Conservation (phyloP, 2,113 vertebrate species). For the Heteronetta atricapilla region DNA sequence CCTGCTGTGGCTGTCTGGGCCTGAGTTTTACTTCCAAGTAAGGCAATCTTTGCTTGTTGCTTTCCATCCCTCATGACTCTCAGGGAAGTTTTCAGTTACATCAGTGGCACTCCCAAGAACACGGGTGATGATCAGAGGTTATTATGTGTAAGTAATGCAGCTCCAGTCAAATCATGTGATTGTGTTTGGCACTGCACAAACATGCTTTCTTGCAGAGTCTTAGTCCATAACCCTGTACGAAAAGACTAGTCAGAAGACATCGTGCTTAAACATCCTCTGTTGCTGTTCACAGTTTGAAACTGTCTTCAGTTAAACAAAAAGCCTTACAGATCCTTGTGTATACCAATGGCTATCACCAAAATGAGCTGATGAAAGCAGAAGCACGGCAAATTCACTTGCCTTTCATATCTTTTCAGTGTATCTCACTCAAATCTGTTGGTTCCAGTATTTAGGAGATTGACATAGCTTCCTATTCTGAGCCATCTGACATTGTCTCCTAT, state of each 20-base stretch:
- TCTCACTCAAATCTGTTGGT: neutral
- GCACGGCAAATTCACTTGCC: neutral
- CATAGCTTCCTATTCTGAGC: neutral
- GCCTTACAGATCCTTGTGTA: neutral
- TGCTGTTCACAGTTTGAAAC: neutral
- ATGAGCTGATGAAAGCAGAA: neutral
- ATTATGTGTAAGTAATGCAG: neutral
- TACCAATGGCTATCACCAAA: neutral
- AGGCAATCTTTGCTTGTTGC: neutral
- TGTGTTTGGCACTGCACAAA: neutral
- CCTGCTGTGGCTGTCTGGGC: neutral
- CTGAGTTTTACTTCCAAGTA: neutral
- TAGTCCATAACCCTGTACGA: neutral
- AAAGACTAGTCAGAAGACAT: neutral
- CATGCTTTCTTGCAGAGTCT: neutral
- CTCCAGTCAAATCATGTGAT: neutral
- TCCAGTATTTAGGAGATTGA: neutral
- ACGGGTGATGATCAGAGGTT: neutral
- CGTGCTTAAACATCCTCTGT: neutral
- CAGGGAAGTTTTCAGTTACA: neutral
- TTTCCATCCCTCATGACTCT: neutral
- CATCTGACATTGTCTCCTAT: neutral
- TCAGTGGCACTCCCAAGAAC: neutral
- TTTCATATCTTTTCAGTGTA: neutral
- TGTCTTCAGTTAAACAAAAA: neutral